Evolutionary conservation across 2,888 invertebrate species (phyloP).

Genomic region (Lycia hirtaria): DNA sequence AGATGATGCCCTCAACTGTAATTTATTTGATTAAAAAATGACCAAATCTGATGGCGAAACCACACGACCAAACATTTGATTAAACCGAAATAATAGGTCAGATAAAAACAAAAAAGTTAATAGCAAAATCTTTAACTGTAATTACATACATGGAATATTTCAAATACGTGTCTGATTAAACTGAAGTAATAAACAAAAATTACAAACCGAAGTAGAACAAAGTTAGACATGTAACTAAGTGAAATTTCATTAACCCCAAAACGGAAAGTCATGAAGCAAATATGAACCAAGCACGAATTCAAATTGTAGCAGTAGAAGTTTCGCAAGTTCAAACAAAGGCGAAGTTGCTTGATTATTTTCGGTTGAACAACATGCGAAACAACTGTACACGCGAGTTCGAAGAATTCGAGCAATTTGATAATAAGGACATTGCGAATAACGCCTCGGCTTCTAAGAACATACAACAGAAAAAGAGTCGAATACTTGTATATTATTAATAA

Average conservation of each 20-base stretch:
- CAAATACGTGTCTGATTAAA: slow-evolving; percentile 10
- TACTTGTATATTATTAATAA: slow-evolving; percentile 19
- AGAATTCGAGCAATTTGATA: slow-evolving; percentile 70
- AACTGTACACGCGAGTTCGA: slow-evolving; percentile 73
- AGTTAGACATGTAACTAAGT: slow-evolving; percentile 20
- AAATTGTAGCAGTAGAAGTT: slow-evolving; percentile 58
- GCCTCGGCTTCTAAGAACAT: slow-evolving; percentile 62
- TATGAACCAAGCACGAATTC: slow-evolving; percentile 41
- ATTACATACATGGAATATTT: slow-evolving; percentile 16
- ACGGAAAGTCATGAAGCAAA: slow-evolving; percentile 36
- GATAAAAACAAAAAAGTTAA: slow-evolving; percentile 29
- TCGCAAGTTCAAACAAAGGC: slow-evolving; percentile 58
- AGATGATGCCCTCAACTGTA: slow-evolving; percentile 73
- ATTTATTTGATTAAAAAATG: slow-evolving; percentile 68
- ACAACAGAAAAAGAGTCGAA: slow-evolving; percentile 42
- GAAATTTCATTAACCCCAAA: slow-evolving; percentile 37
- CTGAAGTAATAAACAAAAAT: slow-evolving; percentile 10
- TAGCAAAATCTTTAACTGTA: slow-evolving; percentile 15
- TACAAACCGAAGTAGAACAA: slow-evolving; percentile 5
- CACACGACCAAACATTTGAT: slow-evolving; percentile 38
- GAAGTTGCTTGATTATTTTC: slow-evolving; percentile 73
- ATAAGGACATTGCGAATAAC: slow-evolving; percentile 64
- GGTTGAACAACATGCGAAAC: slow-evolving; percentile 73
- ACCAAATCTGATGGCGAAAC: slow-evolving; percentile 36
- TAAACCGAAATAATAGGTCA: slow-evolving; percentile 31